Evolutionary conservation across 2,113 vertebrate genomes (phyloP).

Genomic region (Cyprinus carpio): DNA sequence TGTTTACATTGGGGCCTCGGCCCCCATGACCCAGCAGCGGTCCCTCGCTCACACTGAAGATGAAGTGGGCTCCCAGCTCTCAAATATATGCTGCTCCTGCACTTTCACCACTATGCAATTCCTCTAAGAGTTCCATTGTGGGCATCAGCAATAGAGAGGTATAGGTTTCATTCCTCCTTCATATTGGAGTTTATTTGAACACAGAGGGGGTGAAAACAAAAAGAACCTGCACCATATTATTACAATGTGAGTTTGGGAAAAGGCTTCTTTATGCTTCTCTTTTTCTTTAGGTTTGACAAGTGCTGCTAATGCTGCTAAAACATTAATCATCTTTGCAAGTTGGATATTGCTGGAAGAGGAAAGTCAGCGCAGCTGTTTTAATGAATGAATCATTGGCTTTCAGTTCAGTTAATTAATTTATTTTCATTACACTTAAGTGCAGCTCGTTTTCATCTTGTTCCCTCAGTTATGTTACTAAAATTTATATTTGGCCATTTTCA

Average conservation of each 20-base stretch:
- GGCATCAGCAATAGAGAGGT: slow-evolving; percentile 57
- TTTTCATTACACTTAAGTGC: too few species aligned
- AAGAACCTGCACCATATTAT: slow-evolving; percentile 54
- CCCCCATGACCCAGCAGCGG: slow-evolving; percentile 68
- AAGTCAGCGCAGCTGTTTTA: not conserved
- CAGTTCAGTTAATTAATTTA: too few species aligned
- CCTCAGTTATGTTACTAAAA: too few species aligned
- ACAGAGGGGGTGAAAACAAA: slow-evolving; percentile 49
- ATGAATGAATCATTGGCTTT: not conserved
- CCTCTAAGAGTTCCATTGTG: slow-evolving; percentile 70
- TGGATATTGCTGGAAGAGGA: not conserved
- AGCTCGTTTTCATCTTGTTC: too few species aligned
- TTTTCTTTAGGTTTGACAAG: not conserved
- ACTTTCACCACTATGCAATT: slow-evolving; percentile 71
- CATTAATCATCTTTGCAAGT: not conserved
- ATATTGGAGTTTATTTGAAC: slow-evolving; percentile 66
- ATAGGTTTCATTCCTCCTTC: slow-evolving; percentile 67
- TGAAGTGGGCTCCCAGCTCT: slow-evolving; percentile 72
- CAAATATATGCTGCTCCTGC: slow-evolving; percentile 71
- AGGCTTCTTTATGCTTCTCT: not conserved
- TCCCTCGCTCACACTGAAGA: slow-evolving; percentile 74
- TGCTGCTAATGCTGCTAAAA: not conserved
- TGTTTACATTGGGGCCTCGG: slow-evolving; percentile 84
- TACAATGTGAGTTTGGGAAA: slow-evolving; percentile 51
- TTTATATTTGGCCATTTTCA: too few species aligned